Base-by-base conservation (phyloP, 2,888 invertebrate species). In the Harpagoxenus sublaevis region DNA sequence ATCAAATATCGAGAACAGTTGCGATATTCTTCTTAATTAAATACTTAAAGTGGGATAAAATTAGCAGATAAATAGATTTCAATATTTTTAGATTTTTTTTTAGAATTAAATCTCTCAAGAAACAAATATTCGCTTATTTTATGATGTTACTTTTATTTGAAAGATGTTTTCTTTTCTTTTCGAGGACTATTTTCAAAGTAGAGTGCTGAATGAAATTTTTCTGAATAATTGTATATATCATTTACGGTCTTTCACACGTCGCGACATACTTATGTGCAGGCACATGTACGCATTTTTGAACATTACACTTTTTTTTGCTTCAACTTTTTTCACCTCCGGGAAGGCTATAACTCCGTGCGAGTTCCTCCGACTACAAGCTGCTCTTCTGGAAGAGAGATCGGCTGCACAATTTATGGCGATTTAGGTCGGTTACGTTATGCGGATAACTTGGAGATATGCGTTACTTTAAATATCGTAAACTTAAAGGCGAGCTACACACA, bases 341-440 rank as follows among this genome's bases (percentile, higher is more conserved):
- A 71, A 70, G 79, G 79, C 60, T 60, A 71, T 81, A 79, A 71
- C 60, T 79, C 60, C 48, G 35, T 60, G 57, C 71, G 73, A 71
- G 60, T 81, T 81, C 45, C 73, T 60, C 60, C 60, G 28, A 39
- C 65, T 65, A 53, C 28, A 31, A 48, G 45, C 45, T 42, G 63
- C 31, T 73, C 82, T 82, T 82, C 77, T 63, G 75, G 82, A 82
- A 82, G 77, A 82, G 82, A 65, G 78, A 82, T 82, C 53, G 51
- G 42, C 63, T 6, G 63, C 63, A 53, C 82, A 51, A 82, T 51
- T 73, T 82, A 75, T 77, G 63, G 82, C 77, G 63, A 82, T 82
- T 55, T 63, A 77, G 82, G 78, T 82, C 82, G 77, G 53, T 65
- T 71, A 63, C 39, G 79, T 73, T 81, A 48, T 5, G 39, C 78